Percentiles rank a stretch among this genome's conserved stretches.
These are phyloP conservation scores for Isotomurus palustris DNA, from an alignment of 2,888 invertebrate genomes.

Conservation along the genomic window DNA sequence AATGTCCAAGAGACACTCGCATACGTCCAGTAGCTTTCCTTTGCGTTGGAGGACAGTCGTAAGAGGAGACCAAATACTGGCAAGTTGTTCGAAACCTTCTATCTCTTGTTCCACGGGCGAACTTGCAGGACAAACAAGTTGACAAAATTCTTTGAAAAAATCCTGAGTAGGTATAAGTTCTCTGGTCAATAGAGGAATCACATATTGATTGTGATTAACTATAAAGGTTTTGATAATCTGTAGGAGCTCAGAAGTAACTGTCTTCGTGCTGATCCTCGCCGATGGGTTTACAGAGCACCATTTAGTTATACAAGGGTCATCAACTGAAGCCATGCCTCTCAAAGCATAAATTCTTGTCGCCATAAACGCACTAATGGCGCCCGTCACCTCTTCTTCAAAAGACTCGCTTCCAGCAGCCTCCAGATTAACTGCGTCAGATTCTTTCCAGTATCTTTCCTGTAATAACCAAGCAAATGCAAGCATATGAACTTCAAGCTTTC, in stretches of 20 bases:
- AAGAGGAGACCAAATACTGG: constrained; percentile 29
- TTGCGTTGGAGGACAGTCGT: constrained; percentile 26
- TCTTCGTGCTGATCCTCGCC: constrained; percentile 22
- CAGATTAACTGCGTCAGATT: constrained; percentile 1
- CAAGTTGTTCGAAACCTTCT: constrained; percentile 19
- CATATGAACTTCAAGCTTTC: background rate
- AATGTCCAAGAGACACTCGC: constrained; percentile 15
- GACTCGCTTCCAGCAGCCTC: constrained; percentile 1
- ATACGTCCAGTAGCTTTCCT: constrained; percentile 21
- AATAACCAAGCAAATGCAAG: background rate
- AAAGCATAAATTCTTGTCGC: constrained; percentile 38
- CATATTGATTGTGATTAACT: constrained; percentile 11
- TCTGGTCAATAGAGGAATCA: constrained; percentile 19
- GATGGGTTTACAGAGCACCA: constrained; percentile 4
- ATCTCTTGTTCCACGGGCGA: too few relatives aligned
- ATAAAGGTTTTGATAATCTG: constrained; percentile 16
- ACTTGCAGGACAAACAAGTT: constrained; percentile 17
- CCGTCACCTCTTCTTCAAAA: constrained; percentile 11
- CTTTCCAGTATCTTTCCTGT: constrained; percentile 37
- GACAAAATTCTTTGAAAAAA: constrained; percentile 27
- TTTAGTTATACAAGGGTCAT: constrained; percentile 29
- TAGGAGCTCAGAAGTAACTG: constrained; percentile 18
- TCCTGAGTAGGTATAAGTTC: constrained; percentile 32
- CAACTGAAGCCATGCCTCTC: constrained; percentile 19
- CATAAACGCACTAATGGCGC: constrained; percentile 23